Conservation (phyloP, 1,140 invertebrate genomes). For the Diorhabda elongata region DNA sequence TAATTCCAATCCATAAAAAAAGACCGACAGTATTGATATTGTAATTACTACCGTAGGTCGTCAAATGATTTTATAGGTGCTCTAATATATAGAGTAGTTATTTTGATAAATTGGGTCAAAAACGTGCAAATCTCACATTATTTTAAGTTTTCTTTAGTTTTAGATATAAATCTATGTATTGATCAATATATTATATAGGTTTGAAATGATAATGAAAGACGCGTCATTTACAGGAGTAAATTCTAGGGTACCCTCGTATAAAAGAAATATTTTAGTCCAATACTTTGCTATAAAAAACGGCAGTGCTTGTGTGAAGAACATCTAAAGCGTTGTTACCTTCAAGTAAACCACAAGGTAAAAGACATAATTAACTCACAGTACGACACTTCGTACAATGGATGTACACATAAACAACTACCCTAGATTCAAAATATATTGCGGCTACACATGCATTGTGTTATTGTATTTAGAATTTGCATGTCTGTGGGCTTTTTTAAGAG, state of each 20-base stretch:
- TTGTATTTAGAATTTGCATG: constrained; percentile 11
- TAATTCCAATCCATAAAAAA: too few species aligned
- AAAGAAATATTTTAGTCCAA: background rate
- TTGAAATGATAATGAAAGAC: too few species aligned
- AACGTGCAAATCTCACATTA: too few species aligned
- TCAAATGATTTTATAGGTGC: too few species aligned
- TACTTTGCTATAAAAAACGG: background rate
- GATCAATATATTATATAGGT: too few species aligned
- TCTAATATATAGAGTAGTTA: too few species aligned
- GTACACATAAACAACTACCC: constrained; percentile 19
- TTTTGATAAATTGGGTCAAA: too few species aligned
- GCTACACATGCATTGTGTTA: constrained; percentile 19
- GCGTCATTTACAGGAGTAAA: too few species aligned
- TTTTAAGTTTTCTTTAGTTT: too few species aligned
- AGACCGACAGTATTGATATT: too few species aligned
- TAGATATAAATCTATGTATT: too few species aligned
- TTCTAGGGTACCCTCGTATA: background rate
- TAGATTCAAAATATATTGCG: constrained; percentile 14
- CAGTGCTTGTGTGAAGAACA: constrained; percentile 1
- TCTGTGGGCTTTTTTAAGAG: background rate
- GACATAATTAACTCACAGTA: constrained; percentile 19
- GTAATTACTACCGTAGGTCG: too few species aligned
- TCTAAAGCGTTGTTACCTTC: constrained; percentile 13
- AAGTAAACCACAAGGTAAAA: constrained; percentile 17
- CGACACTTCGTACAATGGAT: constrained; percentile 17